Percentiles rank a stretch among this genome's conserved stretches.
Conservation (phyloP, 2,113 vertebrate genomes). For the Corythaixoides concolor region DNA sequence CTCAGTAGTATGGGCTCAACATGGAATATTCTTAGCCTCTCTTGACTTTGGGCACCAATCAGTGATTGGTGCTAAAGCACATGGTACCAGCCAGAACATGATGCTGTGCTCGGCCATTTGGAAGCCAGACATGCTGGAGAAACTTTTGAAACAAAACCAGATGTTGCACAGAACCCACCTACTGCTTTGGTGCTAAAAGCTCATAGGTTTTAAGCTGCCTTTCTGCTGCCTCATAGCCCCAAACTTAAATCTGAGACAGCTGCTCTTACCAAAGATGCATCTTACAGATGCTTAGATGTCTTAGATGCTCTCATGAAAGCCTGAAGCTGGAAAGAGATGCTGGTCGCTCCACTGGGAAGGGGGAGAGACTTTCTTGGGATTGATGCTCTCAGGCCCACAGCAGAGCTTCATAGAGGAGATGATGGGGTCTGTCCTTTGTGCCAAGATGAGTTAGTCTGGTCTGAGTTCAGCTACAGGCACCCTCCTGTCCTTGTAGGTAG, state of each 20-base stretch:
- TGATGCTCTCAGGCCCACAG: not conserved
- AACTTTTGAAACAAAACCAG: not conserved
- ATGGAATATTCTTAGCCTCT: not conserved
- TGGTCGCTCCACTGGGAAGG: not conserved
- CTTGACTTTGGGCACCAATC: not conserved
- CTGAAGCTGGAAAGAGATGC: not conserved
- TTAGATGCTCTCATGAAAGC: not conserved
- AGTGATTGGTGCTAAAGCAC: not conserved
- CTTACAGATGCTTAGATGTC: not conserved
- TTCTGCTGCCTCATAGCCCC: not conserved
- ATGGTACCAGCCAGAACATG: accelerated
- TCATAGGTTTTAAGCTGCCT: not conserved
- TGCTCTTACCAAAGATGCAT: not conserved
- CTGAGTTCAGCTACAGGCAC: not conserved
- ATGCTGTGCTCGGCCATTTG: not conserved
- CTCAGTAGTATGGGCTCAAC: not conserved
- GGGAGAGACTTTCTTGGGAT: not conserved
- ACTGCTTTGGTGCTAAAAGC: not conserved
- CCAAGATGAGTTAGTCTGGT: not conserved
- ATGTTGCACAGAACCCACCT: not conserved
- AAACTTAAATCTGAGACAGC: not conserved
- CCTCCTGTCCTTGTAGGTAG: not conserved
- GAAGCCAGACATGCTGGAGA: not conserved
- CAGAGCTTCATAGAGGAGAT: not conserved
- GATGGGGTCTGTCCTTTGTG: not conserved